Evolutionary conservation across 30 jellyfish, hydroid and myxozoan species (phyloP).

Genomic region (Cassiopea andromeda): DNA sequence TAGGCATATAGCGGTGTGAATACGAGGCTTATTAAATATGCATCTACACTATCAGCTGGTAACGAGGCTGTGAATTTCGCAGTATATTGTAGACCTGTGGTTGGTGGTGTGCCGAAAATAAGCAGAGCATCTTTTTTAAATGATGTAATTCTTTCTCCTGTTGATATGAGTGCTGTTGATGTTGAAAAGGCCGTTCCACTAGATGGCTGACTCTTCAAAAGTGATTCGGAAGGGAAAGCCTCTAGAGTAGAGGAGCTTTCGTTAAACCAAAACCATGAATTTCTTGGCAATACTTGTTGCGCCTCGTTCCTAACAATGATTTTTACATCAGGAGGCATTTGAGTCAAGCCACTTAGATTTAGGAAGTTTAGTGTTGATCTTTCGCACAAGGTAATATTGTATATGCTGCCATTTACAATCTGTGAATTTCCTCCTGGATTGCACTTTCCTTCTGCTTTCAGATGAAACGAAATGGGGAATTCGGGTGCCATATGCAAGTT

Average conservation of each 20-base stretch:
- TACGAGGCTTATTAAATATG: constrained; percentile 37
- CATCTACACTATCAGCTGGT: constrained; percentile 26
- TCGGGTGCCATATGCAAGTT: constrained; percentile 57
- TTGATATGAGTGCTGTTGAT: constrained; percentile 19
- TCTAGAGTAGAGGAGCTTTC: constrained; percentile 52
- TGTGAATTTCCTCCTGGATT: background rate
- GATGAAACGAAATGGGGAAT: constrained; percentile 32
- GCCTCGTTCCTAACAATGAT: constrained; percentile 27
- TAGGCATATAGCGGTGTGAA: constrained; percentile 24
- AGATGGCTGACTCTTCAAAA: constrained; percentile 32
- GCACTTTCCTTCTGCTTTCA: constrained; percentile 44
- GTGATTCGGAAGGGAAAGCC: constrained; percentile 57
- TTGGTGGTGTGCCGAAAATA: constrained; percentile 47
- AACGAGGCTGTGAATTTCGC: constrained; percentile 12
- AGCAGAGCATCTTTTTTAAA: constrained; percentile 37
- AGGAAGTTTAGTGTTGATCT: constrained; percentile 7
- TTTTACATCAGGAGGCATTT: constrained; percentile 22
- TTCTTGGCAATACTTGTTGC: constrained; percentile 46
- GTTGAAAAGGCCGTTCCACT: constrained; percentile 58
- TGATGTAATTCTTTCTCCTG: constrained; percentile 20
- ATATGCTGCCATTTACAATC: constrained; percentile 11
- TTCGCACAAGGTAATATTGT: constrained; percentile 53
- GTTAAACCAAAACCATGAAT: constrained; percentile 88
- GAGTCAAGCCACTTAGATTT: constrained; percentile 4
- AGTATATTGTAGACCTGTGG: constrained; percentile 55